A percentile compares a stretch with the other conserved stretches of the same genome.
These are phyloP conservation scores for Dascillus cervinus DNA, from an alignment of 2,888 invertebrate species.

Conservation along the genomic window DNA sequence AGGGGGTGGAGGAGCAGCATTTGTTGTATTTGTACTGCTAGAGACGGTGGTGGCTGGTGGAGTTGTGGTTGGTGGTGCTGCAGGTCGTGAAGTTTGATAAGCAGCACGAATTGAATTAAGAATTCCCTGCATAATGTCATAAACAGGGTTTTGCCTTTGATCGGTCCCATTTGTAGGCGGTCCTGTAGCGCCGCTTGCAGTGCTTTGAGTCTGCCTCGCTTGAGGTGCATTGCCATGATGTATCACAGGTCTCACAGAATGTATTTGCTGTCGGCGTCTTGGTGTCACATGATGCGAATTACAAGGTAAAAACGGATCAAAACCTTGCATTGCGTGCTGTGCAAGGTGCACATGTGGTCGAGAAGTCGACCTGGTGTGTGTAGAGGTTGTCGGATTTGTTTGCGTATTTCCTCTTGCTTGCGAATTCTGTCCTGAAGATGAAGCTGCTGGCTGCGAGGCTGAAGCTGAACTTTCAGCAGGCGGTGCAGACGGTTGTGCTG, in stretches of 20 bases:
- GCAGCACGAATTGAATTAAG: slow-evolving; percentile 24
- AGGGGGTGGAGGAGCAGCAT: background rate
- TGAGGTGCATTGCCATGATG: slow-evolving; percentile 22
- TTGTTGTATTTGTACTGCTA: background rate
- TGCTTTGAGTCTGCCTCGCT: slow-evolving; percentile 5
- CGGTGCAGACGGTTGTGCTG: slow-evolving; percentile 17
- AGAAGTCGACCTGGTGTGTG: slow-evolving; percentile 58
- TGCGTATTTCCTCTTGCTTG: slow-evolving; percentile 55
- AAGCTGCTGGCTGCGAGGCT: slow-evolving; percentile 9
- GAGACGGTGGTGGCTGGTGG: background rate
- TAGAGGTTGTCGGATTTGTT: slow-evolving; percentile 63
- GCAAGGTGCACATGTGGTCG: slow-evolving; percentile 62
- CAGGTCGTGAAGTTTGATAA: slow-evolving; percentile 2
- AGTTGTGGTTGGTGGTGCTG: slow-evolving; percentile 3
- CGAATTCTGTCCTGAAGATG: slow-evolving; percentile 38
- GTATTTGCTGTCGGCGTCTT: slow-evolving; percentile 17
- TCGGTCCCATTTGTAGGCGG: slow-evolving; percentile 1
- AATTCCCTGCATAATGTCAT: slow-evolving; percentile 27
- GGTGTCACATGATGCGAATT: slow-evolving; percentile 59
- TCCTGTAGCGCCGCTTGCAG: slow-evolving; percentile 1
- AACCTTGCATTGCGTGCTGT: slow-evolving; percentile 49
- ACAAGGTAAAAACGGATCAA: slow-evolving; percentile 63
- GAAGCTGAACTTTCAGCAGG: slow-evolving; percentile 7
- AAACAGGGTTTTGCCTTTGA: slow-evolving; percentile 16
- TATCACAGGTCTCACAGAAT: slow-evolving; percentile 25